Evolutionary conservation across 53 echinoderm and acorn worm species (phyloP).

Genomic region (Zoroaster sp.): DNA sequence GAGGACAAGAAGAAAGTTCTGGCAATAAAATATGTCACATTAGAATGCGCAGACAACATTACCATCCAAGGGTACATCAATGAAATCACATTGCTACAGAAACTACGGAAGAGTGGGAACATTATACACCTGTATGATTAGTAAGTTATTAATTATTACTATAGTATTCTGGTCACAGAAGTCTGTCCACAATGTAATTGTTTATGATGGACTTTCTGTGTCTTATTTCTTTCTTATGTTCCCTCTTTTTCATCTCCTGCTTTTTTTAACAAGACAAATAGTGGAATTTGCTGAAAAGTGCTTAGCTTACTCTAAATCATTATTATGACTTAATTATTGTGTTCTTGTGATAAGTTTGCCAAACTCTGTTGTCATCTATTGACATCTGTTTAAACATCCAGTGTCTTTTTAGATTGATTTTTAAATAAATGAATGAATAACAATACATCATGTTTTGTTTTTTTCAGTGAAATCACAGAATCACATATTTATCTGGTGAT

Average conservation of each 20-base stretch:
- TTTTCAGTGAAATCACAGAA: conserved; percentile 85
- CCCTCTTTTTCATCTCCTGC: no score
- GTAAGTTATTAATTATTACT: conserved; percentile 57
- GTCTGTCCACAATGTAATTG: neutral
- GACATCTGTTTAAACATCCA: no score
- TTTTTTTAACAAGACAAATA: no score
- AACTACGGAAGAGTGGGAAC: conserved; percentile 73
- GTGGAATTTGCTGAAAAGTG: no score
- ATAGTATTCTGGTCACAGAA: neutral
- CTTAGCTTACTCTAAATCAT: no score
- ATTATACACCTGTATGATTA: conserved; percentile 90
- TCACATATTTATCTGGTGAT: conserved; percentile 87
- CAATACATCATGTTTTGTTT: no score
- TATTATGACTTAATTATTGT: no score
- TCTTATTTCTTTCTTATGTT: no score
- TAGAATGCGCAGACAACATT: conserved; percentile 89
- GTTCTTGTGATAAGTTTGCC: no score
- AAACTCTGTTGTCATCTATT: no score
- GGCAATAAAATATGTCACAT: conserved; percentile 91
- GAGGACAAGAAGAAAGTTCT: conserved; percentile 75
- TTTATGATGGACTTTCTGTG: neutral
- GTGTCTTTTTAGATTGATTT: no score
- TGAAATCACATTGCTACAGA: conserved; percentile 85
- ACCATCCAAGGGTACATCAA: conserved; percentile 91
- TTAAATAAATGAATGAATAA: no score